Evolutionary conservation across 2,888 invertebrate genomes (phyloP).

Genomic region (Drosophila kokeensis): DNA sequence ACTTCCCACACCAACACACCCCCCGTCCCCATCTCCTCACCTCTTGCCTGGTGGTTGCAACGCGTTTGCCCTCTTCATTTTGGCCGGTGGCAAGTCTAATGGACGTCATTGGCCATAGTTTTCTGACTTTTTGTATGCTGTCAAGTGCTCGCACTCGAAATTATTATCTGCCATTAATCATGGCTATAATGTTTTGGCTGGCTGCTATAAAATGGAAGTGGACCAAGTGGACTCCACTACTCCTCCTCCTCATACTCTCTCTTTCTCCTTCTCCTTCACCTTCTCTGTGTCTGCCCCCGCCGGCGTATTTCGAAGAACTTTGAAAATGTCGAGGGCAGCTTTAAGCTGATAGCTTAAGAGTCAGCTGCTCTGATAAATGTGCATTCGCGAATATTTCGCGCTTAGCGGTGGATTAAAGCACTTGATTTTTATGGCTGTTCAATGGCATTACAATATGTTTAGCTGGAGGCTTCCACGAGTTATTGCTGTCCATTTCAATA

Average conservation of each 20-base stretch:
- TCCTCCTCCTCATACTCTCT: background rate
- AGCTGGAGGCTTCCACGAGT: background rate
- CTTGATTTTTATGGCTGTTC: constrained; percentile 7
- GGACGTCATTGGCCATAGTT: constrained; percentile 80
- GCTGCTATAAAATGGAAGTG: constrained; percentile 75
- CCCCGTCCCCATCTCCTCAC: background rate
- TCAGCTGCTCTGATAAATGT: constrained; percentile 44
- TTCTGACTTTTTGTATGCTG: constrained; percentile 81
- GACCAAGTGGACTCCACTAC: constrained; percentile 61
- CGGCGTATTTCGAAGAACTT: constrained; percentile 39
- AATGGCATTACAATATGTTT: constrained; percentile 7
- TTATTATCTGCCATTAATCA: constrained; percentile 83
- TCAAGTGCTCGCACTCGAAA: constrained; percentile 80
- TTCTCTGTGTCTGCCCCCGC: background rate
- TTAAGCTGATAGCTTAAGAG: constrained; percentile 32
- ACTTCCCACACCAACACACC: constrained; percentile 16
- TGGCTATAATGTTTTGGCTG: constrained; percentile 82
- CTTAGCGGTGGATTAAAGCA: constrained; percentile 22
- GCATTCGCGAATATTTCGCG: constrained; percentile 16
- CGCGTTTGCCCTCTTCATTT: constrained; percentile 32
- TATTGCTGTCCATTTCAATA: background rate
- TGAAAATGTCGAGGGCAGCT: constrained; percentile 52
- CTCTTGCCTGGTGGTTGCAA: background rate
- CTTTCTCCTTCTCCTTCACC: no score
- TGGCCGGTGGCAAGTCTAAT: constrained; percentile 63